These are phyloP conservation scores for Chaetodon auriga DNA, from an alignment of 2,113 vertebrate genomes.

Conservation along the genomic window DNA sequence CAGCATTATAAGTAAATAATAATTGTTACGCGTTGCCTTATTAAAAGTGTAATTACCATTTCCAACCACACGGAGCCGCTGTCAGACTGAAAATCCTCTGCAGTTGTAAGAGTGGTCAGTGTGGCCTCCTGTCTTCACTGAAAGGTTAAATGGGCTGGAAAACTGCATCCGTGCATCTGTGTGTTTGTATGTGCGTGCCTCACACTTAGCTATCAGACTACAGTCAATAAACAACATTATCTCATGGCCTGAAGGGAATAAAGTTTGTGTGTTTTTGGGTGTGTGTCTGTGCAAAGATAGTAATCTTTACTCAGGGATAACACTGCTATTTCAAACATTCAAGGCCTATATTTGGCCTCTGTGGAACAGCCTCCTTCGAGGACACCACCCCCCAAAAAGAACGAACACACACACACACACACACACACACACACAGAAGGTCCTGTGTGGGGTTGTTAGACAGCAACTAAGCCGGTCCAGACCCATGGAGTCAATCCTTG, in stretches of 20 bases:
- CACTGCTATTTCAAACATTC: conserved; percentile 64
- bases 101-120: not conserved
- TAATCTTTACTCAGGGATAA: conserved; percentile 59
- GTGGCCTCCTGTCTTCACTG: not conserved
- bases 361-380: conserved; percentile 16
- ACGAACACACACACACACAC: conserved; percentile 22
- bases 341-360: conserved; percentile 62
- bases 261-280: conserved; percentile 23
- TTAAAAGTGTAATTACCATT: conserved; percentile 12
- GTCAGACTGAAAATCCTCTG: not conserved
- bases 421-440: not conserved
- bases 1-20: not conserved
- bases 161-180: conserved; percentile 29
- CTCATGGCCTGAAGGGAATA: conserved; percentile 34
- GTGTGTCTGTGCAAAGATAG: conserved; percentile 41
- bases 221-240: conserved; percentile 55
- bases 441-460: conserved; percentile 38
- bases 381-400: not conserved
- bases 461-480: conserved; percentile 29
- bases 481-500: conserved; percentile 57
- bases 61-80: conserved; percentile 55
- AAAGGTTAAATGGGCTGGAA: conserved; percentile 59
- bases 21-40: not conserved
- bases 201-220: conserved; percentile 29
- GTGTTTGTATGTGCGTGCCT: conserved; percentile 16